Percentiles rank a stretch among this genome's conserved stretches.
Evolutionary conservation across 2,113 vertebrate species (phyloP).

Genomic region (Ictalurus punctatus): DNA sequence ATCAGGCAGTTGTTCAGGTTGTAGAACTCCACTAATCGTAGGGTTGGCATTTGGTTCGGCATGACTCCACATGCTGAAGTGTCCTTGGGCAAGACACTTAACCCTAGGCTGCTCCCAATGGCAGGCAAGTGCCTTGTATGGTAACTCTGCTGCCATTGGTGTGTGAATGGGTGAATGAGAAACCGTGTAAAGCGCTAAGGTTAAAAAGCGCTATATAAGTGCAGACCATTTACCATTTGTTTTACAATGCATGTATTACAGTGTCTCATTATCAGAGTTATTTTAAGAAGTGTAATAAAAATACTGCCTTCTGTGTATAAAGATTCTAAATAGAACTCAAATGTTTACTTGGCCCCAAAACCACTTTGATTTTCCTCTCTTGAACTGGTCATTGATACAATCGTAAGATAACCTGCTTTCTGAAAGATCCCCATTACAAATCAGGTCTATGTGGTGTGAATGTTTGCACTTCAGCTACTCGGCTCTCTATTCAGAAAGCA

Average conservation of each 20-base stretch:
- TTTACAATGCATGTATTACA: background rate
- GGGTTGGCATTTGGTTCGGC: too few relatives aligned
- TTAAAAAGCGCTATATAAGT: too few relatives aligned
- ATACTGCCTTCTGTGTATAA: background rate
- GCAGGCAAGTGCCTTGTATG: too few relatives aligned
- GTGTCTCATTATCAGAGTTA: background rate
- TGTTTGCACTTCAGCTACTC: background rate
- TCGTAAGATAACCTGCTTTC: background rate
- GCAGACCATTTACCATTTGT: too few relatives aligned
- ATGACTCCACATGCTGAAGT: too few relatives aligned
- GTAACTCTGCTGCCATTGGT: too few relatives aligned
- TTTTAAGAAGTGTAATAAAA: conserved; percentile 17
- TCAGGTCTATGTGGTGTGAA: background rate
- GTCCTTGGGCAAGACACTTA: too few relatives aligned
- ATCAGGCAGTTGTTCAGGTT: background rate
- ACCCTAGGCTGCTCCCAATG: too few relatives aligned
- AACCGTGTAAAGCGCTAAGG: too few relatives aligned
- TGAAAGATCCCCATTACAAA: background rate
- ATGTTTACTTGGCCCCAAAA: background rate
- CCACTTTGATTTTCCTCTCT: background rate
- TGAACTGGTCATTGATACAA: background rate
- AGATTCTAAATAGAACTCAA: background rate
- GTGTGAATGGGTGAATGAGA: too few relatives aligned
- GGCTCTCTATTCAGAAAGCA: background rate
- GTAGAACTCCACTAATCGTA: too few relatives aligned